Evolutionary conservation across 2,113 vertebrate genomes (phyloP), one percentile per base, ranked within the genome.

Genomic region (Callospermophilus lateralis): DNA sequence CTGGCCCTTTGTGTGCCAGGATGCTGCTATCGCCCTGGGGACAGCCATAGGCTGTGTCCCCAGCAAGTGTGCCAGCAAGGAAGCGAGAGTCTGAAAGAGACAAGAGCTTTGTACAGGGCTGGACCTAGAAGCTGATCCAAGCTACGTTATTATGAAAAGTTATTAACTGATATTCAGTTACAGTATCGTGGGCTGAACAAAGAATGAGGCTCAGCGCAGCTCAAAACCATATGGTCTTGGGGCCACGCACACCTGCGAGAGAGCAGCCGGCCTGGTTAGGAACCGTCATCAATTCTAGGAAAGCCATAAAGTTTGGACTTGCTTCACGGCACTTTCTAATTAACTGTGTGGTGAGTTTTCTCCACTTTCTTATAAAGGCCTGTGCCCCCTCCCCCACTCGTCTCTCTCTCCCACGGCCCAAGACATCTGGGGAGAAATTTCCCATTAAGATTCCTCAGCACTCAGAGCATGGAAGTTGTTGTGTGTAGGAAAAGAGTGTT

Each of bases 161-260:
- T 98, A 98, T 98, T 98, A 98, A 96, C 84, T 97, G 97, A 97
- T 98, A 98, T 98, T 98, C 93, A 89, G 94, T 98, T 98, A 98
- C 97, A 97, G 93, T 85, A 97, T 96, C 95, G 70, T 2, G 32
- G 72, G 68, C 76, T 95, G 83, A 90, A 90, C 97, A 93, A 98
- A 98, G 97, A 97, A 90, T 73, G 97, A 96, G 92, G 93, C 73
- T 79, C n/a, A 68, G 76, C 67, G 95, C 89, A 96, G 95, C n/a
- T 89, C 4, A 76, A 96, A 98, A 97, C 96, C 84, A 95, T 97
- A 53, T 61, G 85, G 93, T 88, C 70, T 55, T 48, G 86, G 96
- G 97, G 87, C 73, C 95, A 94, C 76, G 92, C 73, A 91, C 98
- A 98, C 97, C 98, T 98, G 98, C 96, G 74, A 74, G 37, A 93